Evolutionary conservation across 2,797 vertebrate genomes (phyloP).

Genomic region (Chiloscyllium punctatum): DNA sequence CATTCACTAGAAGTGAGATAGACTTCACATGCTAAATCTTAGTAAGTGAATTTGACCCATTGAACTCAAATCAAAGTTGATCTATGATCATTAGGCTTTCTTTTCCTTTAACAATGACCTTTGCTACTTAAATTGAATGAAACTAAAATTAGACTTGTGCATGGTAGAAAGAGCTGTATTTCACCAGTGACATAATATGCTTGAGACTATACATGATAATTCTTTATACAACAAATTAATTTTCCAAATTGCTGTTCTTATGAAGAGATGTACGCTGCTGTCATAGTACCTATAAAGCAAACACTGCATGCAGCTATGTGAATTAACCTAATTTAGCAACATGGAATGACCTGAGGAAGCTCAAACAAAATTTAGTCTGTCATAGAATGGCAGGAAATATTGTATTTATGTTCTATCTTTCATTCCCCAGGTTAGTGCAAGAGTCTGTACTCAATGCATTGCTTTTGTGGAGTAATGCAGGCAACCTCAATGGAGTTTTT

Average conservation of each 20-base stretch:
- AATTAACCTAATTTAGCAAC: background rate
- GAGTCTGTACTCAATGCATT: background rate
- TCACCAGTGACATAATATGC: background rate
- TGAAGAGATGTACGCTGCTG: background rate
- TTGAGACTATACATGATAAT: background rate
- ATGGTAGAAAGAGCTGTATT: background rate
- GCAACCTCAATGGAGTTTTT: background rate
- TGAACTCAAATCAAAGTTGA: background rate
- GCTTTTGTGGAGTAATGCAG: background rate
- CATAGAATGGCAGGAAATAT: background rate
- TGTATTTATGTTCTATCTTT: background rate
- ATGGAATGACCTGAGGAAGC: background rate
- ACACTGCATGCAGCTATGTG: background rate
- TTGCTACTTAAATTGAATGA: background rate
- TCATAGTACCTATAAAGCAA: background rate
- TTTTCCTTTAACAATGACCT: background rate
- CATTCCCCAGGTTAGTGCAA: background rate
- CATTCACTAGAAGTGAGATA: background rate
- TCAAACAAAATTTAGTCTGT: background rate
- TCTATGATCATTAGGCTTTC: background rate
- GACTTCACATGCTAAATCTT: background rate
- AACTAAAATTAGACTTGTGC: no score
- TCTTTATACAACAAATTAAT: background rate
- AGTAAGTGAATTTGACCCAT: background rate
- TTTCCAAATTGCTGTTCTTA: background rate